A percentile compares a stretch with the other conserved stretches of the same genome.
phyloP scores from a whole-genome alignment of 2,888 invertebrate species.

The Heteromyza rotundicornis region DNA sequence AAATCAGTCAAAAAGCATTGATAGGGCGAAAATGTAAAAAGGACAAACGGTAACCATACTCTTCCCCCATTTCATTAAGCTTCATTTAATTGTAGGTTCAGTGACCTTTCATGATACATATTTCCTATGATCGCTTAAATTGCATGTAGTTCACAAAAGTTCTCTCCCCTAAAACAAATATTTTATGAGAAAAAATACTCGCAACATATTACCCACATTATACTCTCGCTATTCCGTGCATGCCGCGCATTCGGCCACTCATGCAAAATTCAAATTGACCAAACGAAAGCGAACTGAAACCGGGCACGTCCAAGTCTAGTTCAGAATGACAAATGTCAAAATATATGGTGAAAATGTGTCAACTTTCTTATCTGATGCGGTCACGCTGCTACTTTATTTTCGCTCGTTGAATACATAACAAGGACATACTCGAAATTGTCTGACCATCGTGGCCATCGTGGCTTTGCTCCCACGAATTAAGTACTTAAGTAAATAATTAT shows the following conservation, averaged over 20 bases:
- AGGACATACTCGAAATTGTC: too few relatives aligned
- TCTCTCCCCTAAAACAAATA: constrained; percentile 17
- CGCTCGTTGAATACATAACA: not conserved
- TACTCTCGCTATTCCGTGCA: not conserved
- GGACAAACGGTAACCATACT: too few relatives aligned
- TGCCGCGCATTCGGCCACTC: not conserved
- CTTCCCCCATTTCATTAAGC: too few relatives aligned
- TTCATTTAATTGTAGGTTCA: constrained; percentile 55
- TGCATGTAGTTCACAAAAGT: constrained; percentile 27
- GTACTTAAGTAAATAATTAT: too few relatives aligned
- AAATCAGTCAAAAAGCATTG: too few relatives aligned
- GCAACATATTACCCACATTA: not conserved
- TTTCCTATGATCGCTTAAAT: not conserved
- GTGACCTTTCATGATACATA: constrained; percentile 41
- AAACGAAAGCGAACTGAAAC: not conserved
- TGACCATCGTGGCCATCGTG: too few relatives aligned
- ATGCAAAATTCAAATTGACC: not conserved
- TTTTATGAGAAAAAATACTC: not conserved
- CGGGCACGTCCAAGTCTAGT: constrained; percentile 46
- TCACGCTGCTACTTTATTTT: constrained; percentile 62
- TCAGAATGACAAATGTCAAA: constrained; percentile 62
- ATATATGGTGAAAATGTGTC: constrained; percentile 63
- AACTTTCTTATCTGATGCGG: constrained; percentile 61
- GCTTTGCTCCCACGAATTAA: too few relatives aligned
- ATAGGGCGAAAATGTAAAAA: too few relatives aligned